Conservation (phyloP, 2,113 vertebrate genomes). For the Cryptomyrus ogoouensis region DNA sequence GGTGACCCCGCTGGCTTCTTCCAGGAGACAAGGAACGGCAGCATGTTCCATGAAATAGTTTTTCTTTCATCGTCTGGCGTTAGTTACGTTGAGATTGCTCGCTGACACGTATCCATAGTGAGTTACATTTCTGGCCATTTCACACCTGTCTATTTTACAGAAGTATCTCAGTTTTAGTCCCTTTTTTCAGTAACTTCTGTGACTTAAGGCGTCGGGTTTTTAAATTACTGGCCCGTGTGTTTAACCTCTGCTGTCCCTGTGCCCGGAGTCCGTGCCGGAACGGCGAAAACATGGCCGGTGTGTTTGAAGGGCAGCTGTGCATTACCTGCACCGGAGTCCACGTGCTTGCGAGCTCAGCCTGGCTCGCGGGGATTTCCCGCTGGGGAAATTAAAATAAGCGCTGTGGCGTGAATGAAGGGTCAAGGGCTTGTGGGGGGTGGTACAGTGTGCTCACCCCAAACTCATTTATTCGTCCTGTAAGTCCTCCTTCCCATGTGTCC, state of each 20-base stretch:
- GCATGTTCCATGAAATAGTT: not conserved
- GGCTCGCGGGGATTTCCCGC: no score
- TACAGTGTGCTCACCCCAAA: not conserved
- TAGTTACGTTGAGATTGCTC: not conserved
- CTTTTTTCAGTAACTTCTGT: not conserved
- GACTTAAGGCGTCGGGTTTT: not conserved
- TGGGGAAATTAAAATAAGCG: not conserved
- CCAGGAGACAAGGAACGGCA: not conserved
- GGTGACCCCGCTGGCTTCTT: not conserved
- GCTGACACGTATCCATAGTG: not conserved
- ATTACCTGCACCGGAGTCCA: not conserved
- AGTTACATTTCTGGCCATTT: not conserved
- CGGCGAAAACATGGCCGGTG: not conserved
- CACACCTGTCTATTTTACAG: not conserved
- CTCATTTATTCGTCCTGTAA: constrained; percentile 22
- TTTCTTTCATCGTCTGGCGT: not conserved
- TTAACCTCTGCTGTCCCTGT: not conserved
- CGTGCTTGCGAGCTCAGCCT: not conserved
- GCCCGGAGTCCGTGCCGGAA: not conserved
- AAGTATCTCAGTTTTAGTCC: not conserved
- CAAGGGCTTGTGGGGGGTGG: not conserved
- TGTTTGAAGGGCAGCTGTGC: not conserved
- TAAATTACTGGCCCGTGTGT: not conserved
- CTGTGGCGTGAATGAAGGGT: not conserved
- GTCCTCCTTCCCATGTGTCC: constrained; percentile 6